Evolutionary conservation across 64 coral and sea anemone species (phyloP).

Genomic region (Stylophora pistillata): DNA sequence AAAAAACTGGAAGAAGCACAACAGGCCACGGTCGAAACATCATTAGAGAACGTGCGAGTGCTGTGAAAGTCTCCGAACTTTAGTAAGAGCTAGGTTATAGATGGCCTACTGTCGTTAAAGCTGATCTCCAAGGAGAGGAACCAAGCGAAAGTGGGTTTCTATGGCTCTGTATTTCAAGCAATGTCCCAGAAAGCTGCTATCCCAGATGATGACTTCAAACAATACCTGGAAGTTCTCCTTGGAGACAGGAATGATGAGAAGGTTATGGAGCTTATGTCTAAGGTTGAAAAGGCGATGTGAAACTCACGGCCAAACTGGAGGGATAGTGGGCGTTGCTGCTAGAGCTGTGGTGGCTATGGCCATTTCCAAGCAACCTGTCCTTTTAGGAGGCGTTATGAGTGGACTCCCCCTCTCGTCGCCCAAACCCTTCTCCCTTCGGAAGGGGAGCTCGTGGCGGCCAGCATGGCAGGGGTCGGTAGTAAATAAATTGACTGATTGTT

Average conservation of each 20-base stretch:
- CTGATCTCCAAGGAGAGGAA: conserved; percentile 32
- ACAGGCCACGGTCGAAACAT: conserved; percentile 12
- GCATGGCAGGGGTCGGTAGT: neutral
- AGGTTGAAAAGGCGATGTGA: conserved; percentile 38
- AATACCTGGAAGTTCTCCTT: conserved; percentile 43
- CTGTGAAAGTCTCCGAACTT: conserved; percentile 30
- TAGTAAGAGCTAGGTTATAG: conserved; percentile 29
- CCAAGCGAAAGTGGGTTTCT: conserved; percentile 18
- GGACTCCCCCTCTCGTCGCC: conserved; percentile 19
- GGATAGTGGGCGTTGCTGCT: conserved; percentile 22
- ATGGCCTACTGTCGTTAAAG: conserved; percentile 3
- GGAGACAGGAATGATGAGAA: conserved; percentile 47
- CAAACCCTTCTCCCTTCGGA: neutral
- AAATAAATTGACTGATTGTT: neutral
- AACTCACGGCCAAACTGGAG: conserved; percentile 7
- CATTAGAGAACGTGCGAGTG: conserved; percentile 5
- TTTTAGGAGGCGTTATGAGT: conserved; percentile 31
- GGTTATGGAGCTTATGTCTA: conserved; percentile 37
- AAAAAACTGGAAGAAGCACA: conserved; percentile 40
- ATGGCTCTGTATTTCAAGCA: conserved; percentile 30
- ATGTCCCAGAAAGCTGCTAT: conserved; percentile 37
- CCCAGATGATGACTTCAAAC: neutral
- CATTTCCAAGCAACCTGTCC: conserved; percentile 29
- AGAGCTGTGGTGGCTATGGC: conserved; percentile 1
- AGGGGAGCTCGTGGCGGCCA: neutral